phyloP scores from a whole-genome alignment of 2,113 vertebrate genomes.

The Marmota monax region DNA sequence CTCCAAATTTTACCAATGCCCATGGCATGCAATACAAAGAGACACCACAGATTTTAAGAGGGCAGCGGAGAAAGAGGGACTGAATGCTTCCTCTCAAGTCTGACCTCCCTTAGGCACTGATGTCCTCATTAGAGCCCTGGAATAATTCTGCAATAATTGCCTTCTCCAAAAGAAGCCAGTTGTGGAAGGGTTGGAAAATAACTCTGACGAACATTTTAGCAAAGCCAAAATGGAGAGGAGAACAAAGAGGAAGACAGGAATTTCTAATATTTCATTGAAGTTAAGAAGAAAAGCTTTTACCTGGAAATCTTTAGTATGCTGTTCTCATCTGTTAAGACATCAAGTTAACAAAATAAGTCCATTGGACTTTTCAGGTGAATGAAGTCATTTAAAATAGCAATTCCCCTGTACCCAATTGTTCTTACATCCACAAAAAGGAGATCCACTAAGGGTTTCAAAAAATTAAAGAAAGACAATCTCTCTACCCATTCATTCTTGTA shows the following conservation, averaged over 20 bases:
- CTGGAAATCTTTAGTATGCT: background rate
- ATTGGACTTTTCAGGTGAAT: background rate
- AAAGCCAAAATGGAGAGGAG: background rate
- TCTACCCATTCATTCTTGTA: too few species aligned
- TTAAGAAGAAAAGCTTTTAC: background rate
- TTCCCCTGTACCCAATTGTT: background rate
- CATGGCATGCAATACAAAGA: background rate
- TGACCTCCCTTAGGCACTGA: background rate
- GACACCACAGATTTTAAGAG: background rate
- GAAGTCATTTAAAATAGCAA: background rate
- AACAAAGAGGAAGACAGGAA: background rate
- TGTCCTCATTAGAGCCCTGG: background rate
- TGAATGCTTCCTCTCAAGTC: background rate
- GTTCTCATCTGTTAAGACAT: background rate
- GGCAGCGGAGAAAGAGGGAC: background rate
- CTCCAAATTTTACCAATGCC: background rate
- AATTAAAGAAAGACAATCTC: background rate
- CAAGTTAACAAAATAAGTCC: background rate
- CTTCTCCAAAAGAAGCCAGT: background rate
- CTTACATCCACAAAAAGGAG: background rate
- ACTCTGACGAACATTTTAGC: background rate
- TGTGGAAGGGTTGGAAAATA: background rate
- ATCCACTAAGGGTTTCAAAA: slow-evolving; percentile 11
- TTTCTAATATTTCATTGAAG: background rate
- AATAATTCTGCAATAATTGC: background rate